These are phyloP conservation scores for Clanis bilineata DNA, from an alignment of 2,888 invertebrate species.

Conservation along the genomic window DNA sequence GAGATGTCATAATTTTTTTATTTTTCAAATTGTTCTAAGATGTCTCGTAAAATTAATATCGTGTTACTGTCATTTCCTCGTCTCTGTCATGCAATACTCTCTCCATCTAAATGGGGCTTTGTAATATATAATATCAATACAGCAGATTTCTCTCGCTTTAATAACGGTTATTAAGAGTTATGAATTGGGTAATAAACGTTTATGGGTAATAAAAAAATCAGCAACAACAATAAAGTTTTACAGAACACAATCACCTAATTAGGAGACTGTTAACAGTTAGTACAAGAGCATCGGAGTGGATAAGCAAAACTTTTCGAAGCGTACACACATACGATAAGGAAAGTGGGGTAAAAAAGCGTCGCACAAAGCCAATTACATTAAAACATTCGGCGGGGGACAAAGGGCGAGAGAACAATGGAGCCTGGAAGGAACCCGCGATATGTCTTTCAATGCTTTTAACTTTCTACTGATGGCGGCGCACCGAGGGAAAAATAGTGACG, in stretches of 20 bases:
- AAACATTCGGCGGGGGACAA: slow-evolving; percentile 78
- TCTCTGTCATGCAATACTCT: too few species aligned
- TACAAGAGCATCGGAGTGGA: slow-evolving; percentile 26
- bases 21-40: too few species aligned
- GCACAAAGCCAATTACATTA: slow-evolving; percentile 82
- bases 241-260: slow-evolving; percentile 23
- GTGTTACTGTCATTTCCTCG: too few species aligned
- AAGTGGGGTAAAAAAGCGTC: slow-evolving; percentile 60
- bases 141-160: too few species aligned
- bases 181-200: neutral
- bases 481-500: slow-evolving; percentile 77
- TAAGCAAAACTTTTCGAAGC: slow-evolving; percentile 41
- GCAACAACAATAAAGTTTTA: neutral
- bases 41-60: too few species aligned
- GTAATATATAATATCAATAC: too few species aligned
- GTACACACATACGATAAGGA: slow-evolving; percentile 38
- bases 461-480: slow-evolving; percentile 76
- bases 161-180: neutral
- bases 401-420: slow-evolving; percentile 78
- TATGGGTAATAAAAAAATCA: neutral
- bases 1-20: too few species aligned
- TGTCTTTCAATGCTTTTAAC: slow-evolving; percentile 83
- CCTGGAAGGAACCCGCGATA: slow-evolving; percentile 76
- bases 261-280: neutral
- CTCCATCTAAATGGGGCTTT: too few species aligned